A percentile compares a stretch with the other conserved stretches of the same genome.
phyloP scores from a whole-genome alignment of 2,113 vertebrate species.

The Lasiurus borealis region DNA sequence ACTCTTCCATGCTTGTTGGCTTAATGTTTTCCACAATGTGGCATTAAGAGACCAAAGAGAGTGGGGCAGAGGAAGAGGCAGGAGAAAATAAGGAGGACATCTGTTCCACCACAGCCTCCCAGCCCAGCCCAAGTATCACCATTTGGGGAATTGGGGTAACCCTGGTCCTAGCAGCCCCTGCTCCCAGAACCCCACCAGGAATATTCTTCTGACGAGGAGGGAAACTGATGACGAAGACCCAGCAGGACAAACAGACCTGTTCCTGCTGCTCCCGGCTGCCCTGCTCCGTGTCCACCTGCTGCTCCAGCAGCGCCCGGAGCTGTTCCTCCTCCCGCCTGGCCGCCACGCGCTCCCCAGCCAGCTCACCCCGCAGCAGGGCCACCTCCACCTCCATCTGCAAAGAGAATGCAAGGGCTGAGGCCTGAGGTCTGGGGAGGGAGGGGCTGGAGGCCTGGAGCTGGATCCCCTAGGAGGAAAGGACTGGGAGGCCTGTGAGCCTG shows the following conservation, averaged over 20 bases:
- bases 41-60: not conserved
- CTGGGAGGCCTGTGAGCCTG: not conserved
- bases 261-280: constrained; percentile 75
- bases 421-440: no score
- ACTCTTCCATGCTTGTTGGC: not conserved
- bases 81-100: not conserved
- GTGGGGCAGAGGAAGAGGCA: not conserved
- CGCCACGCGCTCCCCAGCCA: constrained; percentile 88
- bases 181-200: not conserved
- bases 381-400: constrained; percentile 93
- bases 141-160: not conserved
- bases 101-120: not conserved
- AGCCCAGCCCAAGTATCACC: not conserved
- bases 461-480: not conserved
- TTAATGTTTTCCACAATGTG: not conserved
- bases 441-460: not conserved
- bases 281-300: constrained; percentile 63
- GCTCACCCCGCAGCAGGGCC: constrained; percentile 91
- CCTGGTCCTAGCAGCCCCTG: not conserved
- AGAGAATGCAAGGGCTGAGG: not conserved
- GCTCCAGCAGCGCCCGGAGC: constrained; percentile 86
- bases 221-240: not conserved
- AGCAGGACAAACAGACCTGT: constrained; percentile 60
- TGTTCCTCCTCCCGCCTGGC: constrained; percentile 85
- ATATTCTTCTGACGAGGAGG: not conserved